Percentiles rank a stretch among this genome's conserved stretches.
Evolutionary conservation across 2,113 vertebrate species (phyloP).

Genomic region (Cinclus cinclus): DNA sequence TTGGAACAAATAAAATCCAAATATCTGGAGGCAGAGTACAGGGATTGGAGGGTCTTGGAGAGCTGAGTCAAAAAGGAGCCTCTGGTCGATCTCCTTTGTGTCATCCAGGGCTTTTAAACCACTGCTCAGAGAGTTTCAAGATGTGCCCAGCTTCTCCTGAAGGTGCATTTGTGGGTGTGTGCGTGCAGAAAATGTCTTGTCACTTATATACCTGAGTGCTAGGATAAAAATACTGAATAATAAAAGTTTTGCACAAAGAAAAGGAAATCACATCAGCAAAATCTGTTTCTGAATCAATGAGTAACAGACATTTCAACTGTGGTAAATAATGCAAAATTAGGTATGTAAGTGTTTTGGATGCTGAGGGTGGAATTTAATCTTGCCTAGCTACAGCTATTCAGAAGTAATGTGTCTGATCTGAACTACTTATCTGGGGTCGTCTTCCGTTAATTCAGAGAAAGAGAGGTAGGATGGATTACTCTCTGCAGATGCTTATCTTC

Average conservation of each 20-base stretch:
- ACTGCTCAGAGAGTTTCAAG: not conserved
- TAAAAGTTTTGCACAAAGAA: slow-evolving; percentile 2
- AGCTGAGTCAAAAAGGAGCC: not conserved
- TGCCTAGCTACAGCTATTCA: not conserved
- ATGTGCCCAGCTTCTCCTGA: not conserved
- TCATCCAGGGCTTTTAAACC: rapidly evolving
- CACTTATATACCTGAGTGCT: not conserved
- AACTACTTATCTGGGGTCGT: slow-evolving; percentile 23
- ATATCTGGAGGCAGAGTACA: not conserved
- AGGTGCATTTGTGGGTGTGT: not conserved
- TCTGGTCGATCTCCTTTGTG: not conserved
- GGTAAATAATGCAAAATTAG: slow-evolving; percentile 16
- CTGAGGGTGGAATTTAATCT: slow-evolving; percentile 34
- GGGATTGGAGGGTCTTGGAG: not conserved
- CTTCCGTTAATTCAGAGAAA: slow-evolving; percentile 2
- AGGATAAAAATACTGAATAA: not conserved
- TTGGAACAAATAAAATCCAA: not conserved
- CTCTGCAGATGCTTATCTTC: slow-evolving; percentile 38
- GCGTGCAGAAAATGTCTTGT: not conserved
- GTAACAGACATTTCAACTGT: not conserved
- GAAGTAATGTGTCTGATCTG: not conserved
- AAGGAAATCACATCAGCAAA: not conserved
- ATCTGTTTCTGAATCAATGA: slow-evolving; percentile 18
- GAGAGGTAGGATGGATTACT: slow-evolving; percentile 21
- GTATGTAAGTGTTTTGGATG: slow-evolving; percentile 21